phyloP scores from a whole-genome alignment of 1,140 invertebrate species.

The Hypsibius dujardini region DNA sequence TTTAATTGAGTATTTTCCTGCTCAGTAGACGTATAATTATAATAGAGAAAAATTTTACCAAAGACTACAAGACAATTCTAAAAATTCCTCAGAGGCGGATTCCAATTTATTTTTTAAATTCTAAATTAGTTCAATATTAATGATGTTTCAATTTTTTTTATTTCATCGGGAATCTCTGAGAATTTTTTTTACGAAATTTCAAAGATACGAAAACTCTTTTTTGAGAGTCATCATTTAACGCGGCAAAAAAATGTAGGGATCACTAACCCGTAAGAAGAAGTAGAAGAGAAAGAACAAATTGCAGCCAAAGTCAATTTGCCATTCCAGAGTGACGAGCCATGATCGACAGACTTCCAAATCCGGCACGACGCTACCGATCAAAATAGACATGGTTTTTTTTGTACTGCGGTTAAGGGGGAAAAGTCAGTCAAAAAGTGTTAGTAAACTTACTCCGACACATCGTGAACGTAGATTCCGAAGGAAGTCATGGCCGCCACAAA shows the following conservation, averaged over 20 bases:
- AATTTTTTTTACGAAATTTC: too few relatives aligned
- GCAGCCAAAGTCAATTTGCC: background rate
- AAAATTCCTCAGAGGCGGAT: background rate
- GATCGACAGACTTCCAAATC: background rate
- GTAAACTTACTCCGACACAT: background rate
- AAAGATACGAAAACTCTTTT: too few relatives aligned
- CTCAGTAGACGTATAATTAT: too few relatives aligned
- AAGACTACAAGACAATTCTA: background rate
- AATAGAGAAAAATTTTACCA: background rate
- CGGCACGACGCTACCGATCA: background rate
- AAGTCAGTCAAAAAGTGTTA: background rate
- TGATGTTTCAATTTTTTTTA: too few relatives aligned
- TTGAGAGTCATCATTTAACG: too few relatives aligned
- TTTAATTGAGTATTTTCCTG: background rate
- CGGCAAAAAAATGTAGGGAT: background rate
- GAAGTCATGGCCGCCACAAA: background rate
- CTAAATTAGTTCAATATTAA: too few relatives aligned
- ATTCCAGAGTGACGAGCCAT: background rate
- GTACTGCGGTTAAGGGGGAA: background rate
- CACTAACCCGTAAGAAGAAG: background rate
- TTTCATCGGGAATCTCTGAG: too few relatives aligned
- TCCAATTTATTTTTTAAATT: background rate
- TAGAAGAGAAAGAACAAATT: background rate
- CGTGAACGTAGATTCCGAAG: background rate
- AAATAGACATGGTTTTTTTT: background rate